Base-by-base conservation (phyloP, 2,888 invertebrate species). In the Biston betularia region DNA sequence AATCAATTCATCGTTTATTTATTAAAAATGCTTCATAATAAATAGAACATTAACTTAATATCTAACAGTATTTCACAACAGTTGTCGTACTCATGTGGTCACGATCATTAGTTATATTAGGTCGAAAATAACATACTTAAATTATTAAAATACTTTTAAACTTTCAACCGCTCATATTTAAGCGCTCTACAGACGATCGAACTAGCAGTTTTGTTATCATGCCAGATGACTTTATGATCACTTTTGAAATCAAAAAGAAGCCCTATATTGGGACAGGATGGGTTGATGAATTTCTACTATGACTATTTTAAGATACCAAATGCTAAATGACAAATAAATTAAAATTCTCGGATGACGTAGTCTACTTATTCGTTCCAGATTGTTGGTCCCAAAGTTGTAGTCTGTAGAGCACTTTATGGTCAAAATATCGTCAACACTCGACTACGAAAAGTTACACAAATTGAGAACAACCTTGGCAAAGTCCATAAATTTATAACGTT, bases 21-120 rank as follows among this genome's bases (percentile, higher is more conserved):
- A 86, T 87, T 72, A 82, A 88, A 92, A 92, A 92, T 90, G 89
- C 88, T 84, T 91, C 84, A 84, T 87, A 91, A 89, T 92, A 92
- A 92, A 93, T 91, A 89, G 82, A 88, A 89, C 84, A 85, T 89
- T 86, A 88, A 87, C 85, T 87, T 88, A 89, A 84, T 81, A 74
- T 73, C 75, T 82, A 85, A 77, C 80, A 85, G 61, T 81, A 80
- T 85, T 82, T 83, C 87, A 84, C 83, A 87, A 87, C 85, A 87
- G 79, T 84, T 83, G 82, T 82, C 83, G 79, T 75, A 68, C 59
- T 63, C 68, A 70, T 62, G 71, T 75, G 72, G 67, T 74, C 74
- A 75, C 71, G 72, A 65, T 46, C 10, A 72, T 53, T 76, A 68
- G 74, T 79, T 80, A 80, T 77, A 79, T 84, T 85, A 87, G 79